phyloP scores from a whole-genome alignment of 2,888 invertebrate species.

The Drosophila rubida region DNA sequence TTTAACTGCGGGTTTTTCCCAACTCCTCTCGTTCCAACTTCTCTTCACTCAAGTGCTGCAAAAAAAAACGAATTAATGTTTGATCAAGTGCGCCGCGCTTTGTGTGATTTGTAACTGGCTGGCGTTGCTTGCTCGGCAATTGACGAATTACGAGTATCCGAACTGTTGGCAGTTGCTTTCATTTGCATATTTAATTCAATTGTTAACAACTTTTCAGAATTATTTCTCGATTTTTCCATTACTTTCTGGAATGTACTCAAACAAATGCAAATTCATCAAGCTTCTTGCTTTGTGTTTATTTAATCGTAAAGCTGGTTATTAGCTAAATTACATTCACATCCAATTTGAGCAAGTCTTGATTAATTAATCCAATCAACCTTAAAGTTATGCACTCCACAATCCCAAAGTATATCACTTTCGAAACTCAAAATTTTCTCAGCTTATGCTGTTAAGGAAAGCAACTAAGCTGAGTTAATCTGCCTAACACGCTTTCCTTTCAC shows the following conservation, averaged over 20 bases:
- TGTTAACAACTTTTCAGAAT: neutral
- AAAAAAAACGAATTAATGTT: slow-evolving; percentile 62
- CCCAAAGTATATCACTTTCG: neutral
- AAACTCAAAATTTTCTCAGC: neutral
- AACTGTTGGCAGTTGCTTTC: slow-evolving; percentile 2
- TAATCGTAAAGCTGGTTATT: too few relatives aligned
- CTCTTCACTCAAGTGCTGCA: slow-evolving; percentile 9
- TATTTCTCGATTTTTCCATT: neutral
- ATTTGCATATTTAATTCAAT: slow-evolving; percentile 5
- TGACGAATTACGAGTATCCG: slow-evolving; percentile 10
- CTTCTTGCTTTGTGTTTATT: too few relatives aligned
- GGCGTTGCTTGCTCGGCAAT: neutral
- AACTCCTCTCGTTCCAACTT: neutral
- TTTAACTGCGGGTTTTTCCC: slow-evolving; percentile 20
- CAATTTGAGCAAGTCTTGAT: too few relatives aligned
- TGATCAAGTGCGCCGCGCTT: slow-evolving; percentile 53
- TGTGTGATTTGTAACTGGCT: slow-evolving; percentile 8
- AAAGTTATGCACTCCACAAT: neutral
- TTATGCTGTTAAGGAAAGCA: neutral
- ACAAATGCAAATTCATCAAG: neutral
- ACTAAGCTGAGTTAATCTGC: neutral
- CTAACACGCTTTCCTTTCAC: neutral
- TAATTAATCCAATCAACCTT: too few relatives aligned
- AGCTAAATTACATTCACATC: too few relatives aligned
- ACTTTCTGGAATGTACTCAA: neutral